Evolutionary conservation across 2,888 invertebrate genomes (phyloP).

Genomic region (Octonoba sinensis): DNA sequence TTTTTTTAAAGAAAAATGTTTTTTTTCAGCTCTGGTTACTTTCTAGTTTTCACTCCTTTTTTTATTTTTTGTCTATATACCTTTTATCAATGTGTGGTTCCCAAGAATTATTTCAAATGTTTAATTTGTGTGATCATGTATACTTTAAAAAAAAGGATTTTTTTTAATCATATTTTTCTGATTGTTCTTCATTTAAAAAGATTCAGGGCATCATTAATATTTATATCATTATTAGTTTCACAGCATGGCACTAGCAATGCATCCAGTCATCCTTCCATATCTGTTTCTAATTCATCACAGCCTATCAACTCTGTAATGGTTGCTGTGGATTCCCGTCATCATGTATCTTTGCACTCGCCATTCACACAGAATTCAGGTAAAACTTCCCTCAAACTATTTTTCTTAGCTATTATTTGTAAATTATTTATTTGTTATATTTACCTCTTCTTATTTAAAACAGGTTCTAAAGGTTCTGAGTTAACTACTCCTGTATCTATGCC

Average conservation of each 20-base stretch:
- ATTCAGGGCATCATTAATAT: not conserved
- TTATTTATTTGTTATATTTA: not conserved
- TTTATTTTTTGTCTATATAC: too few relatives aligned
- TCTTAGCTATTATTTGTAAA: not conserved
- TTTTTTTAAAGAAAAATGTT: too few relatives aligned
- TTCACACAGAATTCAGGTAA: conserved; percentile 19
- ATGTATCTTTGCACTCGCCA: conserved; percentile 50
- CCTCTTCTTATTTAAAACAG: not conserved
- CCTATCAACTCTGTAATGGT: conserved; percentile 59
- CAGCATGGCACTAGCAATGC: conserved; percentile 38
- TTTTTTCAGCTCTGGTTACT: too few relatives aligned
- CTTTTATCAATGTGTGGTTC: too few relatives aligned
- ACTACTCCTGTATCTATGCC: conserved; percentile 10
- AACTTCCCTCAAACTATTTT: not conserved
- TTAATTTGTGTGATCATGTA: too few relatives aligned
- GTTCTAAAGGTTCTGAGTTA: conserved; percentile 23
- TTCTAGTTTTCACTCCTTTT: too few relatives aligned
- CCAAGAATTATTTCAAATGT: too few relatives aligned
- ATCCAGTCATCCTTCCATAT: conserved; percentile 29
- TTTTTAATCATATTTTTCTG: too few relatives aligned
- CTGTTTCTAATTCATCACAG: conserved; percentile 38
- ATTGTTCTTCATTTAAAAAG: too few relatives aligned
- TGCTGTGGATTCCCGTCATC: conserved; percentile 61
- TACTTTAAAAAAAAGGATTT: too few relatives aligned
- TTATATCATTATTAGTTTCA: conserved; percentile 29